These are phyloP conservation scores for Ectobius pallidus DNA, from an alignment of 2,888 invertebrate genomes.

Conservation along the genomic window DNA sequence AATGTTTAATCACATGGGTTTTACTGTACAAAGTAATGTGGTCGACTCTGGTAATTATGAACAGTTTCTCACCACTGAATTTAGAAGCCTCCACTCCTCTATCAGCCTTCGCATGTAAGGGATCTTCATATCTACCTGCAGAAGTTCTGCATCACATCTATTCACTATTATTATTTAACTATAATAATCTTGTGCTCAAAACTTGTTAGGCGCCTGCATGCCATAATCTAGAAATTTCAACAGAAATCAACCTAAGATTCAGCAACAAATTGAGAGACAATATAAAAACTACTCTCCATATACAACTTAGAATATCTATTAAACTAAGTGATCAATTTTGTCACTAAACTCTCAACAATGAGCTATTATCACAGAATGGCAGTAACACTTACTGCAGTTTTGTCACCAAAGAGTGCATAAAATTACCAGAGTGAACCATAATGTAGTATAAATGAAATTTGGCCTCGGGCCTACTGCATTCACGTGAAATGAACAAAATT, in stretches of 20 bases:
- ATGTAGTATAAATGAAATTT: background rate
- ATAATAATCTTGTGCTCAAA: background rate
- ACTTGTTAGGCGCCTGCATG: background rate
- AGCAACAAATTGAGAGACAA: constrained; percentile 12
- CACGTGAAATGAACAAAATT: constrained; percentile 28
- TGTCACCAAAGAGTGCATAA: constrained; percentile 18
- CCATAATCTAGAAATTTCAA: constrained; percentile 4
- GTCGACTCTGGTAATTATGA: constrained; percentile 43
- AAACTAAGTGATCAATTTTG: constrained; percentile 8
- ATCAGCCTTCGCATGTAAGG: too few species aligned
- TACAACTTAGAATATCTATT: constrained; percentile 12
- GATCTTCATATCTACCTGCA: too few species aligned
- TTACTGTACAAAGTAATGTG: constrained; percentile 31
- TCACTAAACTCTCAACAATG: background rate
- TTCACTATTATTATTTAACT: background rate
- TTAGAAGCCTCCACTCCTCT: background rate
- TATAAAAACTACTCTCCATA: constrained; percentile 28
- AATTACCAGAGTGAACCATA: constrained; percentile 41
- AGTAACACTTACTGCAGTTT: constrained; percentile 28
- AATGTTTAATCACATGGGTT: constrained; percentile 20
- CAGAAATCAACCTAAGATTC: background rate
- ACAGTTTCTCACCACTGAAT: background rate
- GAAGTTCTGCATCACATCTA: background rate
- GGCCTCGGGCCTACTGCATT: constrained; percentile 17
- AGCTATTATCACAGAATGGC: constrained; percentile 40